Percentiles rank a stretch among this genome's conserved stretches.
Evolutionary conservation across 2,113 vertebrate genomes (phyloP).

Genomic region (Mirza zaza): DNA sequence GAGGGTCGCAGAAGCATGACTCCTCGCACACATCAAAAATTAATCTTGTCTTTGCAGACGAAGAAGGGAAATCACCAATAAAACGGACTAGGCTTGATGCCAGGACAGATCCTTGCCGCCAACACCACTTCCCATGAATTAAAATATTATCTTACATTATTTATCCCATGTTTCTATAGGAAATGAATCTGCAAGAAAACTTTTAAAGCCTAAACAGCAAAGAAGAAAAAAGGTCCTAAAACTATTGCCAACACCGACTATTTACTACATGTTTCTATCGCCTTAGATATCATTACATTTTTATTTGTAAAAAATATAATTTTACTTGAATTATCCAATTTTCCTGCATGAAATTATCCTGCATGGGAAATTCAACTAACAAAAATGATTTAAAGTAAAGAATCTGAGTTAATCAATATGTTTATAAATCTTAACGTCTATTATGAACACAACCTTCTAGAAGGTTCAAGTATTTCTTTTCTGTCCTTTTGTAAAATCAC

Average conservation of each 20-base stretch:
- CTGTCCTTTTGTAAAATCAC: not conserved
- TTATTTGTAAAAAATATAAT: not conserved
- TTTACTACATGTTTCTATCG: not conserved
- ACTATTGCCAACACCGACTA: not conserved
- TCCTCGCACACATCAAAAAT: not conserved
- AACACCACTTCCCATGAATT: not conserved
- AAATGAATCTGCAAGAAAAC: not conserved
- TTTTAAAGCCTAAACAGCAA: not conserved
- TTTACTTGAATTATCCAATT: slow-evolving; percentile 12
- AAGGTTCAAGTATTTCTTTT: not conserved
- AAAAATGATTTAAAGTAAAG: not conserved
- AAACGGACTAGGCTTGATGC: not conserved
- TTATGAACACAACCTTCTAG: not conserved
- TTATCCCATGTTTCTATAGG: not conserved
- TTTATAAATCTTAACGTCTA: not conserved
- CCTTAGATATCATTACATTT: not conserved
- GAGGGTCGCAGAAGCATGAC: not conserved
- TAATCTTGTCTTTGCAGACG: slow-evolving; percentile 51
- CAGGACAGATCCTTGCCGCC: not conserved
- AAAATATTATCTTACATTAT: slow-evolving; percentile 8
- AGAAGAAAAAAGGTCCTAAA: not conserved
- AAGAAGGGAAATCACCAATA: not conserved
- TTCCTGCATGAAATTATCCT: not conserved
- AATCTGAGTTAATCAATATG: not conserved
- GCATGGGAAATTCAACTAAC: not conserved